Conservation (phyloP, 2,797 vertebrate genomes). For the Gymnoscopelus microlampas region DNA sequence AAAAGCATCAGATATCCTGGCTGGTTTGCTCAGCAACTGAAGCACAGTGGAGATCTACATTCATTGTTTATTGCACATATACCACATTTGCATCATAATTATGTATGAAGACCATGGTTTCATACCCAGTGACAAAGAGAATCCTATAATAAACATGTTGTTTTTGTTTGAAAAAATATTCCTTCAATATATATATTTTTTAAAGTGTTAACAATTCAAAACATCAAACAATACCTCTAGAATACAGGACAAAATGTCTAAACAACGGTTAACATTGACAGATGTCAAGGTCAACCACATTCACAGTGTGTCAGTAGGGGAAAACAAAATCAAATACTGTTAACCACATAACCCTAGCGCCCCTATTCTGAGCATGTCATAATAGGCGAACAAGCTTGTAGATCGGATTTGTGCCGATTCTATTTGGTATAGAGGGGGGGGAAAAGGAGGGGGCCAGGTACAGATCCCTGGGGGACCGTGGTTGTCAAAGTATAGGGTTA, state of each 20-base stretch:
- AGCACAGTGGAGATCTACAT: constrained; percentile 65
- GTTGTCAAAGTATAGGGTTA: no score
- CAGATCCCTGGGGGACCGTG: no score
- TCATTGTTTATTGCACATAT: constrained; percentile 81
- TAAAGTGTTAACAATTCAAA: constrained; percentile 16
- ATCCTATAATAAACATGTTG: background rate
- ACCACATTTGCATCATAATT: constrained; percentile 47
- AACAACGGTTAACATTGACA: constrained; percentile 28
- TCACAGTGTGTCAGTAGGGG: background rate
- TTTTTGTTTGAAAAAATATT: no score
- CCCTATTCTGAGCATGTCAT: no score
- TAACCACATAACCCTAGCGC: no score
- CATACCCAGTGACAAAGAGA: constrained; percentile 38
- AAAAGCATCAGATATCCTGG: background rate
- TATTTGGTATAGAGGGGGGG: no score
- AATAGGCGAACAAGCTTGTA: no score
- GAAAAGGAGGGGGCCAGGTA: no score
- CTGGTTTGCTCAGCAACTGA: constrained; percentile 28
- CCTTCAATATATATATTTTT: background rate
- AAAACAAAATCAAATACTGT: background rate
- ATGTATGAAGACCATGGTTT: constrained; percentile 35
- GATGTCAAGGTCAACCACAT: background rate
- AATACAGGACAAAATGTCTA: constrained; percentile 47
- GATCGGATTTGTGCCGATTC: no score
- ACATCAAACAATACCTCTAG: constrained; percentile 42